A percentile compares a stretch with the other conserved stretches of the same genome.
Evolutionary conservation across 2,113 vertebrate species (phyloP).

Genomic region (Chaetops frenatus): DNA sequence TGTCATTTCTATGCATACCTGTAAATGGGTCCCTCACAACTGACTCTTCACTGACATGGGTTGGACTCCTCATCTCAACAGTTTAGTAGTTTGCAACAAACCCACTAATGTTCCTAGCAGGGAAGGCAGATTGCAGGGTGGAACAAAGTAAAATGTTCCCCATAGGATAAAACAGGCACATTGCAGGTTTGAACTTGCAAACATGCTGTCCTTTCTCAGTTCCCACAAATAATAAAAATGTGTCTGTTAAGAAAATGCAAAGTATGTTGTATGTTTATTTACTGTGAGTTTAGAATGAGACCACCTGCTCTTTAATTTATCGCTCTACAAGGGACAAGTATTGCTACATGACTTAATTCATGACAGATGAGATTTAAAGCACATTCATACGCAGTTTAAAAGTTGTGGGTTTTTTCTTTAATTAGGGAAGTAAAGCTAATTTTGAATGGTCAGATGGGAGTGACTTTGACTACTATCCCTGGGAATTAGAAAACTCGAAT

Average conservation of each 20-base stretch:
- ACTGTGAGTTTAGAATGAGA: neutral
- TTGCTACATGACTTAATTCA: neutral
- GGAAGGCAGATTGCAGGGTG: neutral
- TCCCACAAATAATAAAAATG: neutral
- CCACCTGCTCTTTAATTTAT: neutral
- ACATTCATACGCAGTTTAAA: neutral
- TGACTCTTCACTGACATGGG: neutral
- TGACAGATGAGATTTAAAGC: neutral
- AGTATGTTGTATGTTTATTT: neutral
- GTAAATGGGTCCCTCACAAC: neutral
- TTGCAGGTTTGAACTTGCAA: neutral
- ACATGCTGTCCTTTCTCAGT: neutral
- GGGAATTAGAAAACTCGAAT: constrained; percentile 46
- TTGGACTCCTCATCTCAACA: neutral
- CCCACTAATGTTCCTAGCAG: neutral
- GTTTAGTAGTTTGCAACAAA: neutral
- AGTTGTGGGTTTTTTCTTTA: neutral
- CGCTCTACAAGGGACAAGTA: neutral
- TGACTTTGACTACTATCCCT: constrained; percentile 67
- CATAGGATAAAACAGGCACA: neutral
- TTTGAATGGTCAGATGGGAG: constrained; percentile 95
- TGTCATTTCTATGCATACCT: neutral
- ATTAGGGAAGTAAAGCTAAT: constrained; percentile 70
- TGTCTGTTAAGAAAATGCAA: neutral
- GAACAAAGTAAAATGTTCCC: neutral